Base-by-base conservation (phyloP, 2,113 vertebrate genomes). In the Triplophysa siluroides region DNA sequence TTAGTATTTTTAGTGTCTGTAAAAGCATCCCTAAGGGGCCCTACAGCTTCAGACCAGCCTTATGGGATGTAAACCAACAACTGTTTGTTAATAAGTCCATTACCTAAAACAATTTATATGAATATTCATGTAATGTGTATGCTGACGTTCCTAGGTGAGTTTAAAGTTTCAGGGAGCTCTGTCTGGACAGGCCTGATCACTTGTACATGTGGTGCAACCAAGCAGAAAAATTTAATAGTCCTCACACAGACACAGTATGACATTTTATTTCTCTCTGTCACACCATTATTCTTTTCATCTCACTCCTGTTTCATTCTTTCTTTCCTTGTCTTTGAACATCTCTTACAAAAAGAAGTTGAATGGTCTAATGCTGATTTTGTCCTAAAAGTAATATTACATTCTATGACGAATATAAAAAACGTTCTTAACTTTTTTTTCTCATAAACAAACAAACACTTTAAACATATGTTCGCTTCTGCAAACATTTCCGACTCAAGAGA, bases 221-320 rank as follows among this genome's bases (percentile, higher is more conserved):
- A 73, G 81, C 73, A 75, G 78, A 79, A 83, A 45, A 66, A 83
- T 83, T 79, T 83, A 83, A 83, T 83, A 75, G 78, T 70, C 23
- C 79, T 81, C 64, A 62, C 41, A 68, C 24, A 76, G 72, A 76
- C 71, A 69, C n/a, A 68, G 7, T 50, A 33, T 58, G 26, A 80
- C 82, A 80, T 66, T 54, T 29, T 38, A 43, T 60, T 24, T 68
- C 52, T 62, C 23, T 26, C 8, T 69, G 21, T 58, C 54, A 68
- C 24, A 23, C 13, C 23, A 47, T 80, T 65, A 58, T 60, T 73
- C 21, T 64, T 21, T 80, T 23, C 54, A 65, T 45, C 68, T 79
- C 54, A 47, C 54, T 79, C 54, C 7, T 58, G 21, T 45, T 50
- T 10, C 56, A 47, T n/a, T 21, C 19, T 54, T 64, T 33, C 56